Conservation (phyloP, 1,140 invertebrate species). For the Trinorchestia longiramus region DNA sequence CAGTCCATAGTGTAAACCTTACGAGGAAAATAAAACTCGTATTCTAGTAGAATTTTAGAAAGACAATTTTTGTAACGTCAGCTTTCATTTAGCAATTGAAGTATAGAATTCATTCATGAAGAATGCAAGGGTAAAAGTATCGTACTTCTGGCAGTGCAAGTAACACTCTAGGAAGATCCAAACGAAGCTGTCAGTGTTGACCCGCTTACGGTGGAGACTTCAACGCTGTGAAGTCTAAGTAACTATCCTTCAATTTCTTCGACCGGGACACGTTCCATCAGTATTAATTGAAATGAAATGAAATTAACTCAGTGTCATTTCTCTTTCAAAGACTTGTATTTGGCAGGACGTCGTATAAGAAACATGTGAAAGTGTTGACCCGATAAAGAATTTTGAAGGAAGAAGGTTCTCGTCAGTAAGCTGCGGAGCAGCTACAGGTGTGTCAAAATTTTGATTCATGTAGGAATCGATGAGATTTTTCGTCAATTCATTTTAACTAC, state of each 20-base stretch:
- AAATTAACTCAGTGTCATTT: background rate
- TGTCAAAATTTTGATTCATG: background rate
- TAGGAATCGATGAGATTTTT: background rate
- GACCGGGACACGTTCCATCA: background rate
- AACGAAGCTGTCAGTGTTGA: background rate
- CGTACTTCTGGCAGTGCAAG: constrained; percentile 30
- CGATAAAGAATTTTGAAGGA: constrained; percentile 16
- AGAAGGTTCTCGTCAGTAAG: background rate
- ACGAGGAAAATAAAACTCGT: background rate
- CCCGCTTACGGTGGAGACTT: background rate
- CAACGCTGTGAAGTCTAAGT: background rate
- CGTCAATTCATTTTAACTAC: background rate
- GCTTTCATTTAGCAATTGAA: background rate
- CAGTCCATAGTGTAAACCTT: background rate
- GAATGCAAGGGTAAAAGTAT: background rate
- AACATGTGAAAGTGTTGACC: constrained; percentile 26
- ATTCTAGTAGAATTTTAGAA: background rate
- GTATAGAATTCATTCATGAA: background rate
- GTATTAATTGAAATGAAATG: background rate
- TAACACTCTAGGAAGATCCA: background rate
- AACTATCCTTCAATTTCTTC: background rate
- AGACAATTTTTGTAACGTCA: background rate
- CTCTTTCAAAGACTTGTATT: background rate
- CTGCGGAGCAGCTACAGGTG: background rate
- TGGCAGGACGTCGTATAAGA: background rate